A percentile compares a stretch with the other conserved stretches of the same genome.
These are phyloP conservation scores for Dryas iulia DNA, from an alignment of 1,140 invertebrate species.

Conservation along the genomic window DNA sequence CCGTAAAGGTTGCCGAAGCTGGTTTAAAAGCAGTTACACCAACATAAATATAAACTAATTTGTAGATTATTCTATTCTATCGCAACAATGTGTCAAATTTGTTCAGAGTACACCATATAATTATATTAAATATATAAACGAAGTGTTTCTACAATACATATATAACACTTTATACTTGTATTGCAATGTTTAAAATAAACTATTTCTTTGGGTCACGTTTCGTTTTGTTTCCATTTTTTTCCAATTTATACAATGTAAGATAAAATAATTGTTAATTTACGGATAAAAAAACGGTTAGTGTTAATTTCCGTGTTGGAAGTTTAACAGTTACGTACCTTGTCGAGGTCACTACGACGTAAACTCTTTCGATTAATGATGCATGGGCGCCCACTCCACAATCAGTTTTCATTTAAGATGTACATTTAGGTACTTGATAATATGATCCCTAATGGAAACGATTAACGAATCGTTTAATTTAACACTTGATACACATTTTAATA, in stretches of 20 bases:
- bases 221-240: conserved; percentile 17
- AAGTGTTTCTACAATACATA: background rate
- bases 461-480: background rate
- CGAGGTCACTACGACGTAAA: conserved; percentile 47
- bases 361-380: conserved; percentile 34
- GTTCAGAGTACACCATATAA: too few relatives aligned
- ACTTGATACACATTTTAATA: background rate
- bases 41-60: too few relatives aligned
- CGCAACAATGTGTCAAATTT: background rate
- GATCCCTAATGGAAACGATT: background rate
- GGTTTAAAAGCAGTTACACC: too few relatives aligned
- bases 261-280: conserved; percentile 41
- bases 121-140: background rate
- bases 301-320: conserved; percentile 48
- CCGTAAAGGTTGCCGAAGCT: background rate
- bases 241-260: conserved; percentile 5
- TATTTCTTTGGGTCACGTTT: conserved; percentile 22
- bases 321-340: conserved; percentile 34
- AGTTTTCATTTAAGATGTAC: conserved; percentile 23
- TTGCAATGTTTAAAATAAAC: background rate
- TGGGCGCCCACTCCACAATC: conserved; percentile 27
- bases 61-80: too few relatives aligned
- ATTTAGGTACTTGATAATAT: background rate
- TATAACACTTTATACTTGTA: background rate
- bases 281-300: conserved; percentile 44